These are phyloP conservation scores for Platypus cylindrus DNA, from an alignment of 2,888 invertebrate genomes.

Conservation along the genomic window DNA sequence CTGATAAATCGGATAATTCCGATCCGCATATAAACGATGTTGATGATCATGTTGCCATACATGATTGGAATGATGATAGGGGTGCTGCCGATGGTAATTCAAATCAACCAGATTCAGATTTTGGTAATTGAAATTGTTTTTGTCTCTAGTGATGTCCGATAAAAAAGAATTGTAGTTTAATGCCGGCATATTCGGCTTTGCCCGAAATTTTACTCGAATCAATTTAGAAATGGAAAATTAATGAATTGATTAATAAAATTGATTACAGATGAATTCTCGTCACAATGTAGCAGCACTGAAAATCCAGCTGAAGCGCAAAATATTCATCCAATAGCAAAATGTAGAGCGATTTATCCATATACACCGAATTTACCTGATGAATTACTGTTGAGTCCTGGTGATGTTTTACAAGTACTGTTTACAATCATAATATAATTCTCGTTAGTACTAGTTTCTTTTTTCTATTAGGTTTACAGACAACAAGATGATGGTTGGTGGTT, in stretches of 20 bases:
- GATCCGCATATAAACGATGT: slow-evolving; percentile 37
- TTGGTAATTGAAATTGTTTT: slow-evolving; percentile 39
- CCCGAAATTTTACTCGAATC: no score
- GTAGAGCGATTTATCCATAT: slow-evolving; percentile 79
- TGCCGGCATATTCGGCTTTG: neutral
- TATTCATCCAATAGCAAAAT: slow-evolving; percentile 52
- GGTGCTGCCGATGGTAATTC: slow-evolving; percentile 76
- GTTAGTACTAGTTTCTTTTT: slow-evolving; percentile 1
- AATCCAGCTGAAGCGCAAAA: slow-evolving; percentile 26
- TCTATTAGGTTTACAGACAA: slow-evolving; percentile 74
- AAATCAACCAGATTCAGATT: slow-evolving; percentile 76
- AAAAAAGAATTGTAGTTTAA: neutral
- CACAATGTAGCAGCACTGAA: slow-evolving; percentile 51
- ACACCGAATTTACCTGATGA: slow-evolving; percentile 80
- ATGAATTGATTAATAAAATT: neutral
- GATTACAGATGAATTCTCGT: slow-evolving; percentile 62
- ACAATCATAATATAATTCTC: no score
- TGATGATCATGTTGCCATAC: slow-evolving; percentile 36
- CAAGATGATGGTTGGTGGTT: slow-evolving; percentile 94
- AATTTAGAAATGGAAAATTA: no score
- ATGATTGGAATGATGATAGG: slow-evolving; percentile 62
- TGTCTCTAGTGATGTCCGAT: neutral
- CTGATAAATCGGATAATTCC: slow-evolving; percentile 36
- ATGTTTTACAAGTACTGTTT: slow-evolving; percentile 38
- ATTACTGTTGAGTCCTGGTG: slow-evolving; percentile 56